phyloP scores from a whole-genome alignment of 2,888 invertebrate species.

The Heliconius erato region DNA sequence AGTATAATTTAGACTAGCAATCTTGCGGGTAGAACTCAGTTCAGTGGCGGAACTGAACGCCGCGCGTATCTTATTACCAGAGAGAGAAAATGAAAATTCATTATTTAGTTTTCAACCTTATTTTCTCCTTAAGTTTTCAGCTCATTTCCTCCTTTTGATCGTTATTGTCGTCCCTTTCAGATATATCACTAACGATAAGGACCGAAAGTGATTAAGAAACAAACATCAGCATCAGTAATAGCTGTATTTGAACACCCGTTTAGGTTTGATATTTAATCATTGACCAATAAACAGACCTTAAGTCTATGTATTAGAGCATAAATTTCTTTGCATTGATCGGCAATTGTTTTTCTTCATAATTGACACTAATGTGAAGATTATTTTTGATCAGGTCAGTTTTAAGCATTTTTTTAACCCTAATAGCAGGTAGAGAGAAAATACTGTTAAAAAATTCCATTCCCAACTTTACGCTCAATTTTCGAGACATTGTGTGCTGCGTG shows the following conservation, averaged over 20 bases:
- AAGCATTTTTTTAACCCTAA: no score
- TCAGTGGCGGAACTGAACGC: not conserved
- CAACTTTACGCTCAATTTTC: not conserved
- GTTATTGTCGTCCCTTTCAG: constrained; percentile 18
- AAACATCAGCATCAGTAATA: constrained; percentile 45
- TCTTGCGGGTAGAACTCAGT: no score
- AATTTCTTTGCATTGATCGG: constrained; percentile 13
- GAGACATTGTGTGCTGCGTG: not conserved
- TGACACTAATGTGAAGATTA: not conserved
- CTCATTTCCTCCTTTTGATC: constrained; percentile 41
- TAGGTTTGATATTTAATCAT: constrained; percentile 20
- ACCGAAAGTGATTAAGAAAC: constrained; percentile 47
- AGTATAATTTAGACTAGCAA: no score
- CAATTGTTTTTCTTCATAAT: not conserved
- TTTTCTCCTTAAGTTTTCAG: constrained; percentile 39
- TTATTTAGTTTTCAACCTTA: constrained; percentile 9
- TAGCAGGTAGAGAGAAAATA: no score
- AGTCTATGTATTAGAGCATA: not conserved
- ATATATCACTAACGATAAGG: constrained; percentile 43
- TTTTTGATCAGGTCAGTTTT: no score
- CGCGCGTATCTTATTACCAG: not conserved
- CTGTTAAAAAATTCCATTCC: not conserved
- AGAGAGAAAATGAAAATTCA: not conserved
- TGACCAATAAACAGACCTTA: constrained; percentile 20
- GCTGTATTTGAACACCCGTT: constrained; percentile 44